phyloP scores from a whole-genome alignment of 2,113 vertebrate genomes.

The Pelvicachromis taeniatus region DNA sequence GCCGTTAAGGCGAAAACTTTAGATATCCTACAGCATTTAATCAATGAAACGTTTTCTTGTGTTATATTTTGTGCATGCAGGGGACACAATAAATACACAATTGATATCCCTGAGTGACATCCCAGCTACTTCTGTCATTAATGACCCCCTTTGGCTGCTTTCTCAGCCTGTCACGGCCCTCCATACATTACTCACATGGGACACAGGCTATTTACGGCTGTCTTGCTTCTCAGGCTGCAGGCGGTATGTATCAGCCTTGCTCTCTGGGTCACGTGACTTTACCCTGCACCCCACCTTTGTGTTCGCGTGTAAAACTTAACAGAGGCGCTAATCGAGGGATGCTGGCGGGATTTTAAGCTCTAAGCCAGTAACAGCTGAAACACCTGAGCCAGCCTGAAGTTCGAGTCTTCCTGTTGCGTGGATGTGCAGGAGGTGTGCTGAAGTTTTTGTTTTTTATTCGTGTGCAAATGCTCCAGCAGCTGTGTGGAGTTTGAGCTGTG shows the following conservation, averaged over 20 bases:
- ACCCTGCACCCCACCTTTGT: conserved; percentile 5
- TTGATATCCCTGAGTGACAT: background rate
- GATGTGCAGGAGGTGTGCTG: background rate
- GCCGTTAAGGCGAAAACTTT: background rate
- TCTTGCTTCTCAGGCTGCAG: conserved; percentile 24
- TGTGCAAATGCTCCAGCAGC: conserved; percentile 62
- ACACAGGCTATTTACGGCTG: conserved; percentile 29
- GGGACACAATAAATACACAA: background rate
- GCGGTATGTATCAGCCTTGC: conserved; percentile 4
- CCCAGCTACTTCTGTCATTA: background rate
- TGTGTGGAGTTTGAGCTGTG: conserved; percentile 60
- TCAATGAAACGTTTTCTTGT: conserved; percentile 3
- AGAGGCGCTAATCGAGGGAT: background rate
- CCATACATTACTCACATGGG: conserved; percentile 37
- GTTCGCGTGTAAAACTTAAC: background rate
- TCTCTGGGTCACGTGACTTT: conserved; percentile 8
- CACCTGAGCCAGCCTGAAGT: conserved; percentile 28
- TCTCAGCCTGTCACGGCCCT: background rate
- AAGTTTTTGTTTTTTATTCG: conserved; percentile 16
- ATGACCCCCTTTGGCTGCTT: conserved; percentile 21
- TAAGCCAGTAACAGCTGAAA: background rate
- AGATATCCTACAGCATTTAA: background rate
- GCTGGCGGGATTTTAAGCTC: background rate
- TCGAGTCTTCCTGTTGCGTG: background rate
- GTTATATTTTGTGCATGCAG: background rate